Base-by-base conservation (phyloP, 2,888 invertebrate genomes). In the Uloborus plumipes region DNA sequence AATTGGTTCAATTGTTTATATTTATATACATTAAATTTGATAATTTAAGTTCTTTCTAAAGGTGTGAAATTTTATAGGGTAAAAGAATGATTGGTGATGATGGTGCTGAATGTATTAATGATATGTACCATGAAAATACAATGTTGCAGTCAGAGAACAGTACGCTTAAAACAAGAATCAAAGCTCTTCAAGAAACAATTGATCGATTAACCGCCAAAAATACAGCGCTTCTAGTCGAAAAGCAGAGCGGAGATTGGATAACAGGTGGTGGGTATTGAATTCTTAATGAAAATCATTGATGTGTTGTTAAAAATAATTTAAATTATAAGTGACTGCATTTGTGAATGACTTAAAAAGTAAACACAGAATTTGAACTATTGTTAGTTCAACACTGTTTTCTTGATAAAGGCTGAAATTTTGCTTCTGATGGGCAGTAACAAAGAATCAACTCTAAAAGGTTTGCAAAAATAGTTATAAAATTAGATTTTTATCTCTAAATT, bases 51-150 rank as follows among this genome's bases (percentile, higher is more conserved):
- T 0, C 39, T 39, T 39, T 11, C 3, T 11, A 39, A 7, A 11
- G 7, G 11, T 39, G 9, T 11, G 3, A 7, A 26, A 65, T 87
- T 22, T 65, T 75, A 61, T 88, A 93, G 94, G 98, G 98, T 81
- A 96, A 97, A 91, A 92, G 97, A 84, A 91, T 95, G 18, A 92
- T 97, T 51, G 93, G 94, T 83, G 93, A 94, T 86, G 96, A 97
- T 88, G 98, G 98, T 4, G 93, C 93, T 84, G 94, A 95, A 87
- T 92, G 93, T 50, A 93, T 97, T 87, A 97, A 97, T 87, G 99
- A 99, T 88, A 95, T 98, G 90, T 97, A 94, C 88, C 95, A 97
- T 88, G 99, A 99, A 90, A 98, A 98, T 90, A 94, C 94, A n/a
- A 94, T 98, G 92, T 91, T 98, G 1, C 93, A 94, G 86, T 93